phyloP scores from a whole-genome alignment of 2,888 invertebrate genomes.

The Ligdia adustata region DNA sequence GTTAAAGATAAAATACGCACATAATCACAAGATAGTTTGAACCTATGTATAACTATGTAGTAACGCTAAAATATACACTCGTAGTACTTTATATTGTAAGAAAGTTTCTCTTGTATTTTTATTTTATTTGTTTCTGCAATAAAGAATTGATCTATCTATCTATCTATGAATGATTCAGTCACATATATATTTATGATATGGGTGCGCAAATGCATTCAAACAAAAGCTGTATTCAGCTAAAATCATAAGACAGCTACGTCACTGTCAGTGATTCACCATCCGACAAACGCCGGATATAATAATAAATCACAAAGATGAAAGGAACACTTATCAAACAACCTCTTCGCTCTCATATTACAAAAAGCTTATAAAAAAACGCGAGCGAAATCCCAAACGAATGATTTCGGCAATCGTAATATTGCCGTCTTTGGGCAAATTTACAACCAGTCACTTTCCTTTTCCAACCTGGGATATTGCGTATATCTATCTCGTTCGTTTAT shows the following conservation, averaged over 20 bases:
- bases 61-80: too few relatives aligned
- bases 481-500: conserved; percentile 29
- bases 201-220: background rate
- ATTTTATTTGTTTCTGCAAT: too few relatives aligned
- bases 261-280: conserved; percentile 30
- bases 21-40: too few relatives aligned
- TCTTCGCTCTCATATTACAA: conserved; percentile 43
- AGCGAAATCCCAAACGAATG: conserved; percentile 40
- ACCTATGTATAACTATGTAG: too few relatives aligned
- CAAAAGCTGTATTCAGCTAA: background rate
- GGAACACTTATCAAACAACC: conserved; percentile 43
- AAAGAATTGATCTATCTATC: too few relatives aligned
- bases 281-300: conserved; percentile 34
- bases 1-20: too few relatives aligned
- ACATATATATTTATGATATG: background rate
- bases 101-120: too few relatives aligned
- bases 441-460: conserved; percentile 24
- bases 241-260: conserved; percentile 25
- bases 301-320: conserved; percentile 47
- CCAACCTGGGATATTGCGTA: conserved; percentile 14
- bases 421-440: conserved; percentile 38
- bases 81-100: too few relatives aligned
- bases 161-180: too few relatives aligned
- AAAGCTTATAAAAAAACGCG: conserved; percentile 48
- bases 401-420: conserved; percentile 40